phyloP scores from a whole-genome alignment of 2,113 vertebrate genomes.

The Eclectus roratus region DNA sequence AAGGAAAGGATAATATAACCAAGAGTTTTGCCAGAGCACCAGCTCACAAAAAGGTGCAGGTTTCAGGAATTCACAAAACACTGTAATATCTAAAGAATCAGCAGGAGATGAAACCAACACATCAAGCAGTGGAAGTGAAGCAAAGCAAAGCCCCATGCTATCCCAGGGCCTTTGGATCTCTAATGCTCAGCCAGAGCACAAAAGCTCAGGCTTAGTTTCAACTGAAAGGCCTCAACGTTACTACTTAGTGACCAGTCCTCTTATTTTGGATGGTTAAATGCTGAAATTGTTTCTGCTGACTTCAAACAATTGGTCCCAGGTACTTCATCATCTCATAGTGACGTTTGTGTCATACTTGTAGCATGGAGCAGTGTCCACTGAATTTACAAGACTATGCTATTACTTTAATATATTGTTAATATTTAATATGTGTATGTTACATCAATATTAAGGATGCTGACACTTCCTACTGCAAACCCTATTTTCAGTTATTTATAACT shows the following conservation, averaged over 20 bases:
- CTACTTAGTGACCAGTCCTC: background rate
- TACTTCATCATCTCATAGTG: background rate
- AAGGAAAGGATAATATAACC: background rate
- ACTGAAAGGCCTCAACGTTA: background rate
- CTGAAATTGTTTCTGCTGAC: background rate
- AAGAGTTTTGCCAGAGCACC: background rate
- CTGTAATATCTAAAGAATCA: background rate
- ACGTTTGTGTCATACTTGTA: background rate
- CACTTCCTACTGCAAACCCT: background rate
- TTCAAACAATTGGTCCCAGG: background rate
- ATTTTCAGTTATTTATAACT: constrained; percentile 29
- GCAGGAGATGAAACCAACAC: background rate
- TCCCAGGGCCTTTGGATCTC: background rate
- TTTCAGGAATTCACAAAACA: background rate
- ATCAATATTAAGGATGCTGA: background rate
- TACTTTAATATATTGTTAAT: background rate
- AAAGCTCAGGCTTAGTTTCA: background rate
- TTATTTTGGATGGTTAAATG: background rate
- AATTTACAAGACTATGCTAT: background rate
- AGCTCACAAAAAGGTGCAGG: background rate
- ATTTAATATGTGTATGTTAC: background rate
- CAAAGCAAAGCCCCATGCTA: background rate
- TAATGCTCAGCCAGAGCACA: background rate
- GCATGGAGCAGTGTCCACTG: background rate
- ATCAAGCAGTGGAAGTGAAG: background rate